phyloP scores from a whole-genome alignment of 2,797 vertebrate species.

The Acrossocheilus wenchowensis region DNA sequence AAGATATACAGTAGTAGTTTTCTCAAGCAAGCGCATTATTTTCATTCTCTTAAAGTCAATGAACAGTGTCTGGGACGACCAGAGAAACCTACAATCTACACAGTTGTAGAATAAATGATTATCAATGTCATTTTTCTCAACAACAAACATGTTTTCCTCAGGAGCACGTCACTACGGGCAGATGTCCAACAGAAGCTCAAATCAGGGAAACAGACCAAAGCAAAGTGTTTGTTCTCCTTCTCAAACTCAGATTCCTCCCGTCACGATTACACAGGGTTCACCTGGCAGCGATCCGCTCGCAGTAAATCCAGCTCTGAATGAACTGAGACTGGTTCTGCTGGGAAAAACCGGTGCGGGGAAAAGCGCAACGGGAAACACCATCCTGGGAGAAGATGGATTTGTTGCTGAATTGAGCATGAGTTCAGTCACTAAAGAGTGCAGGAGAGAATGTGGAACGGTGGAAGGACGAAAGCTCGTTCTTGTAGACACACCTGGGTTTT shows the following conservation, averaged over 20 bases:
- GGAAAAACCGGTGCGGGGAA: background rate
- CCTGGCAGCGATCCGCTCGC: too few species aligned
- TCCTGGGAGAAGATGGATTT: background rate
- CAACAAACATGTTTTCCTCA: background rate
- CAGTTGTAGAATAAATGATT: too few species aligned
- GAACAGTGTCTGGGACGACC: too few species aligned
- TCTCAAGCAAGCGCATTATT: too few species aligned
- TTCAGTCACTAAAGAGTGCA: background rate
- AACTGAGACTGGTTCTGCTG: slow-evolving; percentile 1
- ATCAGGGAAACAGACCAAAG: background rate
- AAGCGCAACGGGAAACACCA: background rate
- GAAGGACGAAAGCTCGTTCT: background rate
- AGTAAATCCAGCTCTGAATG: background rate
- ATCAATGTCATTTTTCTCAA: too few species aligned
- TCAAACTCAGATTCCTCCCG: background rate
- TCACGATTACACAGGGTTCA: background rate
- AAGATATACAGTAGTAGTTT: too few species aligned
- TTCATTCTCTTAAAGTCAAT: too few species aligned
- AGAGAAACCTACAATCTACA: too few species aligned
- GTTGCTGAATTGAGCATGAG: background rate
- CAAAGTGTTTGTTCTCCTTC: background rate
- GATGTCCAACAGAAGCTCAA: background rate
- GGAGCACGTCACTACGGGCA: background rate
- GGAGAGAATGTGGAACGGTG: background rate
- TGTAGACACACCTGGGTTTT: background rate